These are phyloP conservation scores for Anguilla megastoma DNA, from an alignment of 2,797 vertebrate species.

Conservation along the genomic window DNA sequence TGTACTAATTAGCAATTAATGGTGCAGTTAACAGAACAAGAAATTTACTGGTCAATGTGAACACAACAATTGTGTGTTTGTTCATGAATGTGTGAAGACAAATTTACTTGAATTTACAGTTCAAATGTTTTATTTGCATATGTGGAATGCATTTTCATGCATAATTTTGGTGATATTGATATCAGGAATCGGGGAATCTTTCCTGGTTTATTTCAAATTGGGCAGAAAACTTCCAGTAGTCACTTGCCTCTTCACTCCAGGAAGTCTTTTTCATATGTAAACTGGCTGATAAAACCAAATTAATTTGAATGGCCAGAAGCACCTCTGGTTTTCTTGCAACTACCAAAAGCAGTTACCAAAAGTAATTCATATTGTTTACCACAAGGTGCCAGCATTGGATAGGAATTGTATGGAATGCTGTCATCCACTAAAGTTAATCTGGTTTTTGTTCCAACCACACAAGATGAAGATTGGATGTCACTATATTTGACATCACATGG, in stretches of 20 bases:
- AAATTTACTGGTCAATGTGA: too few species aligned
- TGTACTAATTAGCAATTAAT: too few species aligned
- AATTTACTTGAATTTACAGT: too few species aligned
- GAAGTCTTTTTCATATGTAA: neutral
- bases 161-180: too few species aligned
- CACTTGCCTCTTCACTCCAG: neutral
- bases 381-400: constrained; percentile 57
- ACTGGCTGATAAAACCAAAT: neutral
- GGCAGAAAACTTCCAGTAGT: too few species aligned
- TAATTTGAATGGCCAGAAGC: neutral
- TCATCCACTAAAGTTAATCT: neutral
- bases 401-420: neutral
- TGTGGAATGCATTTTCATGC: too few species aligned
- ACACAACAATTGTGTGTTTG: too few species aligned
- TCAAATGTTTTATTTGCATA: too few species aligned
- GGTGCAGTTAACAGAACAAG: too few species aligned
- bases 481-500: neutral
- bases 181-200: too few species aligned
- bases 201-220: too few species aligned
- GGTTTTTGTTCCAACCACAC: neutral
- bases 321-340: neutral
- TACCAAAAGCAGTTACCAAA: neutral
- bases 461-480: neutral
- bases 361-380: constrained; percentile 41
- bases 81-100: too few species aligned